These are phyloP conservation scores for Campopleginae sp. DNA, from an alignment of 2,888 invertebrate genomes.

Conservation along the genomic window DNA sequence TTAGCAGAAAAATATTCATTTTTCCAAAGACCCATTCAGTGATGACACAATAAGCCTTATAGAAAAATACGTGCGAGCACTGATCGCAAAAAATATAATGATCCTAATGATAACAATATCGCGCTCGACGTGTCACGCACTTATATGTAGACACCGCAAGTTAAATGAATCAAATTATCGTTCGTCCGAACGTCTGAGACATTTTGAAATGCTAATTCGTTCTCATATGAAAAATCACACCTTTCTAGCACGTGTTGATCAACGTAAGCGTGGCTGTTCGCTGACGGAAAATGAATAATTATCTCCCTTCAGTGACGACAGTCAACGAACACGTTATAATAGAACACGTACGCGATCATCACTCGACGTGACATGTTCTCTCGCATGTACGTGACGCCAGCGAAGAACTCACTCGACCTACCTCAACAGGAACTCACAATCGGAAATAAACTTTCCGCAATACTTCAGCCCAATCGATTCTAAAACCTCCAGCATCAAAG, in stretches of 20 bases:
- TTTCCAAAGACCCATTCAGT: too few species aligned
- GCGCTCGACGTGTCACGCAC: too few species aligned
- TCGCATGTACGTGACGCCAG: conserved; percentile 38
- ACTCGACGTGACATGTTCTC: conserved; percentile 59
- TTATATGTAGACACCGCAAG: too few species aligned
- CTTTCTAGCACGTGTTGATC: background rate
- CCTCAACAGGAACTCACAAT: conserved; percentile 13
- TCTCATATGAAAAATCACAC: background rate
- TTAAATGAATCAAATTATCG: too few species aligned
- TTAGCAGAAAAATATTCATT: too few species aligned
- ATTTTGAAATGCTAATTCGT: background rate
- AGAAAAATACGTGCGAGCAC: too few species aligned
- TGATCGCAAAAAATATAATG: too few species aligned
- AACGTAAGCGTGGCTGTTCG: background rate
- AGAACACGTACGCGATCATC: conserved; percentile 55
- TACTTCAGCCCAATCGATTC: background rate
- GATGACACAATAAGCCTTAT: too few species aligned
- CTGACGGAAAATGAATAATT: conserved; percentile 11
- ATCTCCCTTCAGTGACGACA: background rate
- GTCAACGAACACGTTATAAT: conserved; percentile 42
- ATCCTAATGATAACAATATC: too few species aligned
- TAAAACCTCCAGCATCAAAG: background rate
- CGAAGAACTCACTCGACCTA: conserved; percentile 42
- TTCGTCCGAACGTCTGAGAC: too few species aligned
- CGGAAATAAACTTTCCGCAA: background rate